Percentiles rank a stretch among this genome's conserved stretches.
Conservation (phyloP, 2,797 vertebrate species). For the Periophthalmus magnuspinnatus region DNA sequence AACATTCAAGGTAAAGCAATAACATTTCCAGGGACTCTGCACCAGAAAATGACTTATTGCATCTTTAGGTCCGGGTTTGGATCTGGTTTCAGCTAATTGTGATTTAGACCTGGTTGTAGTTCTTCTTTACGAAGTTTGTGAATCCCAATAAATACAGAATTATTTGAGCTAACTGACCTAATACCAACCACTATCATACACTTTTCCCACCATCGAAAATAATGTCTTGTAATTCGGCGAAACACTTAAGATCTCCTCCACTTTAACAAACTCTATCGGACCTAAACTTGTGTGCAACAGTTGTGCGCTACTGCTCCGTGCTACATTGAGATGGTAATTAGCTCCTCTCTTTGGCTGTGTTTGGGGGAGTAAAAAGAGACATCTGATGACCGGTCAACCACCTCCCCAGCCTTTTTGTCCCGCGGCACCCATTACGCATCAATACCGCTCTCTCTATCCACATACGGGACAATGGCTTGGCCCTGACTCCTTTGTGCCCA, state of each 20-base stretch:
- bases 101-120: too few species aligned
- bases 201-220: not conserved
- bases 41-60: too few species aligned
- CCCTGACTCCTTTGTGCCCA: slow-evolving; percentile 58
- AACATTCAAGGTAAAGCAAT: too few species aligned
- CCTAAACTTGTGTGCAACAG: not conserved
- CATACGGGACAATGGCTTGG: slow-evolving; percentile 49
- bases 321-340: slow-evolving; percentile 71
- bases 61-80: too few species aligned
- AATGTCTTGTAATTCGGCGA: not conserved
- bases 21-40: too few species aligned
- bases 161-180: too few species aligned
- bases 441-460: slow-evolving; percentile 45
- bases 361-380: slow-evolving; percentile 70
- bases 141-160: too few species aligned
- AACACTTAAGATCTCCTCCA: not conserved
- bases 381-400: slow-evolving; percentile 71
- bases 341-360: slow-evolving; percentile 55
- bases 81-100: too few species aligned
- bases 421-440: slow-evolving; percentile 42
- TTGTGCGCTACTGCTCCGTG: not conserved
- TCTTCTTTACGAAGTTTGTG: too few species aligned
- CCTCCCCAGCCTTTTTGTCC: slow-evolving; percentile 70
- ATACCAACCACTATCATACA: not conserved
- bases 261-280: not conserved